Percentiles rank a stretch among this genome's conserved stretches.
Evolutionary conservation across 1,140 invertebrate species (phyloP).

Genomic region (Helicorthomorpha holstii): DNA sequence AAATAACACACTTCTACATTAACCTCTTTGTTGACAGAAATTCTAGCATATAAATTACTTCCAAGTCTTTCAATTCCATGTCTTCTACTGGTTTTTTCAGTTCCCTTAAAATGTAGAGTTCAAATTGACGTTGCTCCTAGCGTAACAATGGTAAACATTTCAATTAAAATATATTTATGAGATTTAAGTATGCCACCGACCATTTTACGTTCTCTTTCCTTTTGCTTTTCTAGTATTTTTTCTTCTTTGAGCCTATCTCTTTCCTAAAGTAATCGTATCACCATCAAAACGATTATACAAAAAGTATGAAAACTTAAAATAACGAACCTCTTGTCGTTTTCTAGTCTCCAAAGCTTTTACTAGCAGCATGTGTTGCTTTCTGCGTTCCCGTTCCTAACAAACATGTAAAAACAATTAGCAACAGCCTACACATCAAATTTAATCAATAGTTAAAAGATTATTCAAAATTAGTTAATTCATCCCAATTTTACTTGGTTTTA

Average conservation of each 20-base stretch:
- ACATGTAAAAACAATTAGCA: background rate
- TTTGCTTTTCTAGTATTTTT: slow-evolving; percentile 53
- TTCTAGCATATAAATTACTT: background rate
- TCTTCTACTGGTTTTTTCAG: slow-evolving; percentile 75
- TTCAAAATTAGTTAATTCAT: too few species aligned
- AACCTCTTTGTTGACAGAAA: background rate
- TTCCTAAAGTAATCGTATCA: slow-evolving; percentile 28
- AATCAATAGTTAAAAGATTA: too few species aligned
- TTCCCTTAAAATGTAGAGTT: slow-evolving; percentile 66
- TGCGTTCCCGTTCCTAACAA: slow-evolving; percentile 65
- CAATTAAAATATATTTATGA: background rate
- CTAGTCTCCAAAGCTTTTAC: slow-evolving; percentile 70
- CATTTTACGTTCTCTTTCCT: slow-evolving; percentile 60
- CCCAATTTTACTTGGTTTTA: too few species aligned
- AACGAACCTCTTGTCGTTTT: slow-evolving; percentile 46
- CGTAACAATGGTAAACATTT: background rate
- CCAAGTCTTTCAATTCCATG: slow-evolving; percentile 46
- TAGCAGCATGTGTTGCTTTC: slow-evolving; percentile 72
- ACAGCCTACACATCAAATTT: background rate
- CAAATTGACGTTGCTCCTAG: slow-evolving; percentile 55
- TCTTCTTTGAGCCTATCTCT: slow-evolving; percentile 67
- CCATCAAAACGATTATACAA: background rate
- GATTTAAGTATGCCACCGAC: slow-evolving; percentile 8
- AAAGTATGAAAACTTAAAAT: background rate
- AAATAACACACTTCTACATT: slow-evolving; percentile 4